A percentile compares a stretch with the other conserved stretches of the same genome.
Conservation (phyloP, 2,113 vertebrate genomes). For the Sula dactylatra region DNA sequence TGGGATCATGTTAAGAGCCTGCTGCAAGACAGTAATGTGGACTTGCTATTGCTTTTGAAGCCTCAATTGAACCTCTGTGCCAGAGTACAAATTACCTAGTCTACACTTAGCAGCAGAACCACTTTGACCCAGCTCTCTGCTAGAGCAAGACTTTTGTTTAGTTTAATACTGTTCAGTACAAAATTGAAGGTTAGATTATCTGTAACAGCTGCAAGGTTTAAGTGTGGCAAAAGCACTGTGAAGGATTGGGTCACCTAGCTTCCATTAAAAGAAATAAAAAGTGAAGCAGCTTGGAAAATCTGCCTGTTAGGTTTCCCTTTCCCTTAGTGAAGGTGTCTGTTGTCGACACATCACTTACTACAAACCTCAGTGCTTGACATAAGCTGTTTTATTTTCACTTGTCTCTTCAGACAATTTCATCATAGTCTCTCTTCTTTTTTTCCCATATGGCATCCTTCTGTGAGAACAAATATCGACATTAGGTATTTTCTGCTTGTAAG, state of each 20-base stretch:
- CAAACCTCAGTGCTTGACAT: background rate
- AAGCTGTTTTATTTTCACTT: slow-evolving; percentile 28
- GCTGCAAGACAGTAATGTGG: background rate
- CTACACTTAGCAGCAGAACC: background rate
- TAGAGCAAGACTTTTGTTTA: background rate
- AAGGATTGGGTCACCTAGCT: background rate
- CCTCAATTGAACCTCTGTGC: background rate
- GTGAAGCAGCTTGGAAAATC: background rate
- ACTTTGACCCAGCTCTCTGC: background rate
- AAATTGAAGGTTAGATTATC: slow-evolving; percentile 27
- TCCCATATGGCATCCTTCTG: background rate
- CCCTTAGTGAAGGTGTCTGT: background rate
- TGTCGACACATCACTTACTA: background rate
- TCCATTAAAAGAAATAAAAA: background rate
- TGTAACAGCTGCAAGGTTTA: background rate
- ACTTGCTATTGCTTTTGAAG: background rate
- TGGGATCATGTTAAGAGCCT: background rate
- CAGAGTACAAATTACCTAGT: background rate
- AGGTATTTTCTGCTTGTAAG: background rate
- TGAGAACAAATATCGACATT: background rate
- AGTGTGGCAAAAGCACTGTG: background rate
- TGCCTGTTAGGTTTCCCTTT: background rate
- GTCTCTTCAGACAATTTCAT: background rate
- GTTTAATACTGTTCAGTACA: background rate
- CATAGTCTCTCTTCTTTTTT: background rate